These are phyloP conservation scores for Euglossa dilemma DNA, from an alignment of 1,140 invertebrate species.

Conservation along the genomic window DNA sequence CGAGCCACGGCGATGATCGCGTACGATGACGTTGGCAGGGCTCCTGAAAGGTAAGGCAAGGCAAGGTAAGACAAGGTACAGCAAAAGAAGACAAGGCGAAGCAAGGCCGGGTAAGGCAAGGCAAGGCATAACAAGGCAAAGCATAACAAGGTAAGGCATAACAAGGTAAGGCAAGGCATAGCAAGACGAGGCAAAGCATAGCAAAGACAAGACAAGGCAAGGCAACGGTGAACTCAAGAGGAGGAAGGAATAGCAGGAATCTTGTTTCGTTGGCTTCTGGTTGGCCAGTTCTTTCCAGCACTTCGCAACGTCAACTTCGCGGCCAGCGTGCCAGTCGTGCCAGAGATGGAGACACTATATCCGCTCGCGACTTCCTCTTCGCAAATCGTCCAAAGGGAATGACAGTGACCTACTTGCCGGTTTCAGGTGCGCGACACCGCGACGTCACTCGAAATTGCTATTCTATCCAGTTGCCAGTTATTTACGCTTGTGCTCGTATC, in stretches of 20 bases:
- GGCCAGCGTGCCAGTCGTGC: neutral
- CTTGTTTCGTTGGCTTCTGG: constrained; percentile 45
- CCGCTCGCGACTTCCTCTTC: constrained; percentile 42
- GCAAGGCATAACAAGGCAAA: neutral
- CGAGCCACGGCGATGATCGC: constrained; percentile 45
- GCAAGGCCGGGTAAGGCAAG: neutral
- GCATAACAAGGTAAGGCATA: constrained; percentile 11
- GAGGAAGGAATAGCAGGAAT: constrained; percentile 65
- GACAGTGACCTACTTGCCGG: constrained; percentile 60
- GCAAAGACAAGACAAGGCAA: constrained; percentile 31
- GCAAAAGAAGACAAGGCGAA: constrained; percentile 11
- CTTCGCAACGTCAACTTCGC: constrained; percentile 54
- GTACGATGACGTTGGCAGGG: constrained; percentile 59
- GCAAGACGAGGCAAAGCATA: constrained; percentile 12
- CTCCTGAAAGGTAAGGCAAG: too few species aligned
- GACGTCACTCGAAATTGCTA: neutral
- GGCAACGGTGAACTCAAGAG: constrained; percentile 34
- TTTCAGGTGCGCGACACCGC: neutral
- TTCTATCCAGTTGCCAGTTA: neutral
- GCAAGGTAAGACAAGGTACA: constrained; percentile 8
- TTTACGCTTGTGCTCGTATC: neutral
- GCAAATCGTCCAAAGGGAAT: constrained; percentile 27
- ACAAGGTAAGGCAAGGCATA: constrained; percentile 11
- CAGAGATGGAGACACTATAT: constrained; percentile 25
- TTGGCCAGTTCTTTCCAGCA: constrained; percentile 64